phyloP scores from a whole-genome alignment of 92 coral and sea anemone species.

The Actinostola sp. region DNA sequence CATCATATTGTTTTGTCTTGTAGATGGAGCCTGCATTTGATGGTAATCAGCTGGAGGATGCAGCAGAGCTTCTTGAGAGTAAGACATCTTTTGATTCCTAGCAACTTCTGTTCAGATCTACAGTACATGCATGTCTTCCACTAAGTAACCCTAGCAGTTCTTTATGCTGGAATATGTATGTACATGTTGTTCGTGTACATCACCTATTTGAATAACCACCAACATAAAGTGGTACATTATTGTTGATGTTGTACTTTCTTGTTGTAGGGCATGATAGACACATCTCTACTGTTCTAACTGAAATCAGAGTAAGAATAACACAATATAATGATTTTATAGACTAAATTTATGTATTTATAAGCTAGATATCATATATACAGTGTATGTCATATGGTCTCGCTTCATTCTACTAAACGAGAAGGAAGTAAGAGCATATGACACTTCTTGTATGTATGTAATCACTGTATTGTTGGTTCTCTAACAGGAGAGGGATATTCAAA shows the following conservation, averaged over 20 bases:
- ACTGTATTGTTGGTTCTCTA: too few species aligned
- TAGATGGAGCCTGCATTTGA: constrained; percentile 9
- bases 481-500: constrained; percentile 76
- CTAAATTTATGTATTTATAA: neutral
- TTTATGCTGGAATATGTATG: neutral
- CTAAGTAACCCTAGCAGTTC: neutral
- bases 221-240: neutral
- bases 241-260: neutral
- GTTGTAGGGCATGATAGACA: constrained; percentile 61
- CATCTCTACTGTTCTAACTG: constrained; percentile 52
- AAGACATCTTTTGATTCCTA: constrained; percentile 16
- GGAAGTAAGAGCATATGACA: too few species aligned
- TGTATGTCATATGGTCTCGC: too few species aligned
- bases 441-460: too few species aligned
- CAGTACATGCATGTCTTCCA: neutral
- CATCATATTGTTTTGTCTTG: neutral
- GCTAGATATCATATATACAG: too few species aligned
- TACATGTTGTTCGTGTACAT: too few species aligned
- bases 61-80: constrained; percentile 72
- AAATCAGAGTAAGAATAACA: constrained; percentile 51
- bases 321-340: neutral
- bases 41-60: constrained; percentile 45
- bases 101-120: too few species aligned
- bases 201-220: too few species aligned
- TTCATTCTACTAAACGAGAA: too few species aligned